A percentile compares a stretch with the other conserved stretches of the same genome.
Evolutionary conservation across 2,113 vertebrate genomes (phyloP).

Genomic region (Grammomys dolichurus): DNA sequence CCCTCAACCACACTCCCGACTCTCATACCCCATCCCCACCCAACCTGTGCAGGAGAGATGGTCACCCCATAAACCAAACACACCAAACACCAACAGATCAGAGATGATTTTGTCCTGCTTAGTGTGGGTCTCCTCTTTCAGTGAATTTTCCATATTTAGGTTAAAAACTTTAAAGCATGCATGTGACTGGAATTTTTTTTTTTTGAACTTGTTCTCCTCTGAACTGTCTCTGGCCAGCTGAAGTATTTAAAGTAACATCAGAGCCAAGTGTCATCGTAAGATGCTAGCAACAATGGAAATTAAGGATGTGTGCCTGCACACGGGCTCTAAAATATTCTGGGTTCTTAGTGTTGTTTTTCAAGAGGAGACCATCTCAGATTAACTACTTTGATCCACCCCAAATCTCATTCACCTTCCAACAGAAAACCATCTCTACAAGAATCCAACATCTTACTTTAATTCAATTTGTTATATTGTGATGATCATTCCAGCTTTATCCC

Average conservation of each 20-base stretch:
- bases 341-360: constrained; percentile 77
- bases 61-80: neutral
- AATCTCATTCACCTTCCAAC: neutral
- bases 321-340: neutral
- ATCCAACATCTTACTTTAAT: neutral
- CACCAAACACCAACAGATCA: too few relatives aligned
- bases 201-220: neutral
- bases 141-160: constrained; percentile 9
- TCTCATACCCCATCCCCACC: too few relatives aligned
- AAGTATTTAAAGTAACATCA: constrained; percentile 67
- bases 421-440: neutral
- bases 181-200: neutral
- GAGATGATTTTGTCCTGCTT: neutral
- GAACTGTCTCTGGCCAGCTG: constrained; percentile 50
- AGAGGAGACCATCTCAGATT: constrained; percentile 57
- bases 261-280: constrained; percentile 78
- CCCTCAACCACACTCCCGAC: too few relatives aligned
- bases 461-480: neutral
- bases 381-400: neutral
- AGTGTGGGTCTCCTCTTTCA: neutral
- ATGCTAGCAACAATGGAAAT: neutral
- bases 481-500: neutral
- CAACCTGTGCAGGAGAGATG: neutral
- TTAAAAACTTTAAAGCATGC: neutral
- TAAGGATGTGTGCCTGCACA: neutral